These are phyloP conservation scores for Clarias gariepinus DNA, from an alignment of 2,113 vertebrate genomes.

Conservation along the genomic window DNA sequence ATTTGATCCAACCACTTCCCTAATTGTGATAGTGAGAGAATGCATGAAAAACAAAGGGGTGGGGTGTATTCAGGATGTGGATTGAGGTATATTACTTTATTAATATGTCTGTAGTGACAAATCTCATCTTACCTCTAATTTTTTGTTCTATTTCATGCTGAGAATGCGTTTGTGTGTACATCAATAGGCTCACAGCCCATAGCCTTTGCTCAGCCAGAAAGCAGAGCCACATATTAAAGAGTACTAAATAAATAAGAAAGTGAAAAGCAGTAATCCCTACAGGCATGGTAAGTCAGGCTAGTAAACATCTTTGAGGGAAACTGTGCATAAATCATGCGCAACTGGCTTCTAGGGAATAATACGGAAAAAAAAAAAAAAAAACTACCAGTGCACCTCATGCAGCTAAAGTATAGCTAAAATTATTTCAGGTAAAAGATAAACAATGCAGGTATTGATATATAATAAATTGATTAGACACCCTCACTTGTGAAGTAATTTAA, in stretches of 20 bases:
- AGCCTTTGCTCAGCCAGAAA: slow-evolving; percentile 34
- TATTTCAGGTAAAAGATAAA: neutral
- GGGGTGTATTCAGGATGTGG: slow-evolving; percentile 23
- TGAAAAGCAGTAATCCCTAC: slow-evolving; percentile 29
- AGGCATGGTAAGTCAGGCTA: slow-evolving; percentile 28
- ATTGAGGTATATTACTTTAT: slow-evolving; percentile 54
- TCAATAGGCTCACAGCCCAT: slow-evolving; percentile 61
- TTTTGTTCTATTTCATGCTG: slow-evolving; percentile 66
- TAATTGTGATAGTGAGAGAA: neutral
- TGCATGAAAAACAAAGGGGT: neutral
- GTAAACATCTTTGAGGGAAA: slow-evolving; percentile 46
- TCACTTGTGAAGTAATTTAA: neutral
- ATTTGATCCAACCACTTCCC: neutral
- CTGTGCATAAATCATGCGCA: slow-evolving; percentile 14
- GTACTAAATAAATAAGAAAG: slow-evolving; percentile 45
- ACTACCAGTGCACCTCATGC: neutral
- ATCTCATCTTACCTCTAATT: slow-evolving; percentile 69
- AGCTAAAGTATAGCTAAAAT: neutral
- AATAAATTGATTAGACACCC: too few relatives aligned
- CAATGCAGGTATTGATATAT: too few relatives aligned
- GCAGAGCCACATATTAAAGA: slow-evolving; percentile 46
- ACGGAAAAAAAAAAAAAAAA: neutral
- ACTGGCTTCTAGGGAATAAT: neutral
- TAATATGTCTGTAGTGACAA: slow-evolving; percentile 66
- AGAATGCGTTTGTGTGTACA: slow-evolving; percentile 62